Percentiles rank a stretch among this genome's conserved stretches.
Conservation (phyloP, 2,113 vertebrate species). For the Vimba vimba region DNA sequence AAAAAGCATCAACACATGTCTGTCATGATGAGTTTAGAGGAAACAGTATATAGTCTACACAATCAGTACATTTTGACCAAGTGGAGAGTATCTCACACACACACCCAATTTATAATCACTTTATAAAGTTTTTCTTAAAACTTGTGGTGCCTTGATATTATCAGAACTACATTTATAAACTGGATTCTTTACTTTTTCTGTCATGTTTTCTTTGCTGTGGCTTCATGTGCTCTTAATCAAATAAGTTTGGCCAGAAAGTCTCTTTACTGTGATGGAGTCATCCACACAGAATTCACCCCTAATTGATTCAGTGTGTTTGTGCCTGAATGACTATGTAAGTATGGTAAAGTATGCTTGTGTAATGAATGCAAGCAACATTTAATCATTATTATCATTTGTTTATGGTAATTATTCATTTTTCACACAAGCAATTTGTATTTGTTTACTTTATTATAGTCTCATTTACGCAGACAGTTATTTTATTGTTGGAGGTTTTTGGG, state of each 20-base stretch:
- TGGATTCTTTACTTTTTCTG: slow-evolving; percentile 42
- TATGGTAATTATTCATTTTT: neutral
- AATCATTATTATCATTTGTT: neutral
- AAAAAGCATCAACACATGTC: neutral
- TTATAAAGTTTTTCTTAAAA: neutral
- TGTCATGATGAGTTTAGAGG: neutral
- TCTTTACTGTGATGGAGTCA: slow-evolving; percentile 49
- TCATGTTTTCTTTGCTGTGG: slow-evolving; percentile 60
- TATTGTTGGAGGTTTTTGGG: neutral
- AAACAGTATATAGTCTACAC: neutral
- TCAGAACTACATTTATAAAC: slow-evolving; percentile 51
- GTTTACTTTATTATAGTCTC: neutral
- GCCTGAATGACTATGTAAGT: slow-evolving; percentile 29
- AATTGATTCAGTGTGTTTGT: slow-evolving; percentile 54
- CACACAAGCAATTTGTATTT: neutral
- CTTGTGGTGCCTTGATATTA: slow-evolving; percentile 42
- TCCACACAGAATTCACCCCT: slow-evolving; percentile 47
- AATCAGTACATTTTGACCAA: neutral
- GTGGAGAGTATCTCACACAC: neutral
- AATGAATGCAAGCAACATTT: neutral
- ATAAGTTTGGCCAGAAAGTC: slow-evolving; percentile 42
- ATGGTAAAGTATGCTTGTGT: neutral
- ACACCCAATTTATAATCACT: slow-evolving; percentile 11
- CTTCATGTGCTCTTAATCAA: slow-evolving; percentile 60
- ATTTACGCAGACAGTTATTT: neutral